phyloP scores from a whole-genome alignment of 2,113 vertebrate species.

The Labrus mixtus region DNA sequence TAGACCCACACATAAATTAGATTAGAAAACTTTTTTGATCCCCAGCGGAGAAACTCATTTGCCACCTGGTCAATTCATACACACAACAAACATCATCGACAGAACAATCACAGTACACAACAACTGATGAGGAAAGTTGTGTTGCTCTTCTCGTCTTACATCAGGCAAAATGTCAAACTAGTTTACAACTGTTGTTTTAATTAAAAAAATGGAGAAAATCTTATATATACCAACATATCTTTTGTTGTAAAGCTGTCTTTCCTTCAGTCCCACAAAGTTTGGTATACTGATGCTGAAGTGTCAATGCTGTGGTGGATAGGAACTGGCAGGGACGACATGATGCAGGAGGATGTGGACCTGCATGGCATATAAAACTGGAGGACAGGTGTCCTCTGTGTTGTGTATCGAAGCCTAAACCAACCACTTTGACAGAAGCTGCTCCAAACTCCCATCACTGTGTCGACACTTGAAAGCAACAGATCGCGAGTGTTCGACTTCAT shows the following conservation, averaged over 20 bases:
- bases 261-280: background rate
- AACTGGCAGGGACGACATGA: background rate
- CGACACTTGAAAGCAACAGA: slow-evolving; percentile 49
- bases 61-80: too few relatives aligned
- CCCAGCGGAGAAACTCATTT: too few relatives aligned
- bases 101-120: too few relatives aligned
- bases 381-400: slow-evolving; percentile 33
- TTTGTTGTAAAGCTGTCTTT: background rate
- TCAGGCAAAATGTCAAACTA: background rate
- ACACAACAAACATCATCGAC: too few relatives aligned
- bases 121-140: background rate
- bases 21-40: too few relatives aligned
- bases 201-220: too few relatives aligned
- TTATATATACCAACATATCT: background rate
- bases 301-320: slow-evolving; percentile 1
- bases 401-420: slow-evolving; percentile 48
- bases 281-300: slow-evolving; percentile 2
- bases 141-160: background rate
- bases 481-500: slow-evolving; percentile 31
- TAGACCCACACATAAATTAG: too few relatives aligned
- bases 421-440: slow-evolving; percentile 46
- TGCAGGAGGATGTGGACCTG: background rate
- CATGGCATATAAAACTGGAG: slow-evolving; percentile 7
- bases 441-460: slow-evolving; percentile 24
- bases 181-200: background rate